A percentile compares a stretch with the other conserved stretches of the same genome.
phyloP scores from a whole-genome alignment of 2,888 invertebrate genomes.

The Strigamia transsilvanica region DNA sequence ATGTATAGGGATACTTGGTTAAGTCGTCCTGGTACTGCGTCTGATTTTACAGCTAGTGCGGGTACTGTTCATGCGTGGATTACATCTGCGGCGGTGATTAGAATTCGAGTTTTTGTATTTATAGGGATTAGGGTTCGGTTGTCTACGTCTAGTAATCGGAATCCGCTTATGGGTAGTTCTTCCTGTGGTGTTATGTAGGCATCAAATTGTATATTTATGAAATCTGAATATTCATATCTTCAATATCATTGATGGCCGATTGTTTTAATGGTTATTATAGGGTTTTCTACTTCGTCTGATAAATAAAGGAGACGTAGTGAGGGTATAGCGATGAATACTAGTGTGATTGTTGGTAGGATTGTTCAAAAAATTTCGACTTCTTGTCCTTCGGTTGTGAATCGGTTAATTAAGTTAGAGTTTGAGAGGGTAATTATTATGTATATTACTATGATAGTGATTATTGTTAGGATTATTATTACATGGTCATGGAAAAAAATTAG shows the following conservation, averaged over 20 bases:
- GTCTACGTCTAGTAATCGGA: constrained; percentile 25
- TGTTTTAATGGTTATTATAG: constrained; percentile 70
- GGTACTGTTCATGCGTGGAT: constrained; percentile 65
- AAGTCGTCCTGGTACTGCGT: constrained; percentile 65
- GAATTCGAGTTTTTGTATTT: constrained; percentile 60
- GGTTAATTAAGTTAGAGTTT: neutral
- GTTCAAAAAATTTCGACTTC: no score
- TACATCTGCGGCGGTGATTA: constrained; percentile 64
- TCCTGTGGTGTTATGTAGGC: constrained; percentile 18
- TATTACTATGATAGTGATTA: constrained; percentile 71
- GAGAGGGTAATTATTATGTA: constrained; percentile 59
- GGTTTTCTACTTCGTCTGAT: constrained; percentile 72
- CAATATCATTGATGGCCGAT: constrained; percentile 69
- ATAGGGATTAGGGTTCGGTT: constrained; percentile 45
- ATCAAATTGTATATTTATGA: constrained; percentile 33
- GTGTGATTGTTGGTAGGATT: no score
- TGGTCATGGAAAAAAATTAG: constrained; percentile 73
- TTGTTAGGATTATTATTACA: constrained; percentile 70
- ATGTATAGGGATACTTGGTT: constrained; percentile 69
- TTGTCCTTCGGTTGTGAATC: no score
- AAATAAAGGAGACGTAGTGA: constrained; percentile 71
- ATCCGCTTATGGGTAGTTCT: neutral
- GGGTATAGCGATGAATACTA: constrained; percentile 61
- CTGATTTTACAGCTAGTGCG: constrained; percentile 63
- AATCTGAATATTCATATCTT: constrained; percentile 51